Conservation (phyloP, 1,140 invertebrate species). For the Drosophila seguyi region DNA sequence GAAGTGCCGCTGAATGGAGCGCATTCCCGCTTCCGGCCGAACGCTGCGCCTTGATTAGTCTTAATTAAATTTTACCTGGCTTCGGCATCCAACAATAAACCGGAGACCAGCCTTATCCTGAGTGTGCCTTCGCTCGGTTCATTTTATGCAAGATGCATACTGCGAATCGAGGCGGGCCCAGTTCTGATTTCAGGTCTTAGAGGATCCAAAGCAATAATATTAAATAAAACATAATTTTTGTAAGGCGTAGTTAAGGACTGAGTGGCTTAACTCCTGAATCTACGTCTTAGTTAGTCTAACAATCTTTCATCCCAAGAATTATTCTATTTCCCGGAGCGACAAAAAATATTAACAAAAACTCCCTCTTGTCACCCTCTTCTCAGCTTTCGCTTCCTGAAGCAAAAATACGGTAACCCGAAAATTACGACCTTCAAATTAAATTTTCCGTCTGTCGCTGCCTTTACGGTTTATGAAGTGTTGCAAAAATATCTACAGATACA, state of each 20-base stretch:
- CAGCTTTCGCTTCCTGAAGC: slow-evolving; percentile 31
- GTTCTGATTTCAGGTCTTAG: background rate
- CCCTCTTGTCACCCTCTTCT: slow-evolving; percentile 19
- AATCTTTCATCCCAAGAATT: background rate
- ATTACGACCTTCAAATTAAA: slow-evolving; percentile 77
- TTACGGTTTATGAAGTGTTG: slow-evolving; percentile 83
- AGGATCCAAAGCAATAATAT: background rate
- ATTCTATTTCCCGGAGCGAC: background rate
- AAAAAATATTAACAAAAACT: background rate
- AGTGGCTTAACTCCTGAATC: background rate
- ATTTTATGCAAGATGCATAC: background rate
- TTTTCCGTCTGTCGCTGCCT: slow-evolving; percentile 64
- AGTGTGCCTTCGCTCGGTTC: background rate
- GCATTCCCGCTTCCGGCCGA: slow-evolving; percentile 61
- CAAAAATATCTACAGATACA: slow-evolving; percentile 70
- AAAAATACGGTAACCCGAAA: slow-evolving; percentile 49
- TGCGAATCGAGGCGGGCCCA: background rate
- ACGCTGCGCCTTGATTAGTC: slow-evolving; percentile 69
- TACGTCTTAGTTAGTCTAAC: too few relatives aligned
- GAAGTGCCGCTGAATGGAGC: slow-evolving; percentile 58
- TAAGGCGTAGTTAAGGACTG: background rate
- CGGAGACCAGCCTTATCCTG: background rate
- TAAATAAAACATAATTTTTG: background rate
- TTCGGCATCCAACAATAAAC: slow-evolving; percentile 10
- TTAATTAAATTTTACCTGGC: slow-evolving; percentile 75